Evolutionary conservation across 2,797 vertebrate species (phyloP), one percentile per base, ranked within the genome.

Genomic region (Echeneis naucrates): DNA sequence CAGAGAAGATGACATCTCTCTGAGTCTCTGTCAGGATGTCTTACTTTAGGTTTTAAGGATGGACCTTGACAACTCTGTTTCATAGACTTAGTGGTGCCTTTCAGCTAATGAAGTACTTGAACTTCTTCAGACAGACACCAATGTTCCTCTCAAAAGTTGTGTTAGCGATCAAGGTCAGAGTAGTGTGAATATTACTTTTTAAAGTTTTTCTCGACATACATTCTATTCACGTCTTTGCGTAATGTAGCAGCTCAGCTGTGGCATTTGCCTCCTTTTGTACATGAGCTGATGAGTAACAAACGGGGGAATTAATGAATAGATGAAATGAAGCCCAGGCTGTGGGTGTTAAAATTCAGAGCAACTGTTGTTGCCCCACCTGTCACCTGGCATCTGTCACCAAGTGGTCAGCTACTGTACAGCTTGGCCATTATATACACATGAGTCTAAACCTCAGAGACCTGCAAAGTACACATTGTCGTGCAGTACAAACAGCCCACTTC

Each of bases 361-460:
- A 53, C 53, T 64, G 76, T 52, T 77, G 59, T 64, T 68, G 70
- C 70, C 52, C 52, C 56, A 48, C 60, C 81, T 84, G 81, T 89
- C 87, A 81, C 58, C 80, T 79, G 60, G 67, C 75, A 76, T 91
- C 83, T 85, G 78, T 91, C 88, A 90, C 66, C 21, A 12, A 76
- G 85, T 76, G 85, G 80, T 84, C 86, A 83, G 83, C 87, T 91
- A 87, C 88, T 88, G 88, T 87, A 86, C 68, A 81, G 78, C 63
- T 56, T 59, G 56, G 74, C 73, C 77, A 83, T 84, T 86, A 85
- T 77, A 87, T 75, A 80, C 84, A 87, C 68, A 80, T 59, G 11
- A 45, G 66, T 59, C 32, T 9, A 78, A 64, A 75, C 89, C 77
- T 2, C 83, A 78, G 84, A 83, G 82, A 78, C 81, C 79, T 70